Base-by-base conservation (phyloP, 2,797 vertebrate species). In the Enteromius treurensis region DNA sequence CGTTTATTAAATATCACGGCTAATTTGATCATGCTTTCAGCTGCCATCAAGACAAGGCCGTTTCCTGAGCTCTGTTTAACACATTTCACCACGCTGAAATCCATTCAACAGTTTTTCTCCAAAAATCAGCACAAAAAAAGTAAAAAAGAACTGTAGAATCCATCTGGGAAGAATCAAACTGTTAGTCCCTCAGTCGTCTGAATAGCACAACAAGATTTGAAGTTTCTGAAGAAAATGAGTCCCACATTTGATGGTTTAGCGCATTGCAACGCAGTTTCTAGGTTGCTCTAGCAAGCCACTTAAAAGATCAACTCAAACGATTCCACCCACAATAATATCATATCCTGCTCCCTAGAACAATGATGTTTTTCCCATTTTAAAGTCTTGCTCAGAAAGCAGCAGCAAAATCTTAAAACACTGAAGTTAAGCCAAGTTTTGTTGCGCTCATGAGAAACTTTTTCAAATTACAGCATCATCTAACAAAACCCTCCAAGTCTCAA, bases 1-100 rank as follows among this genome's bases (percentile, higher is more conserved):
- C 6, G 3, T 55, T 75, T 55, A 75, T 75, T 75, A 55, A 55
- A 75, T 15, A 55, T 55, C 49, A 74, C 34, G 49, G 49, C 47
- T 74, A 74, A 74, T 74, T 53, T 74, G 29, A 74, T 53, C 3
- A 34, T 34, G 71, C 10, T 53, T 74, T 74, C 47, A 74, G 47
- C 19, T 55, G 71, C 19, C 71, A 34, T 74, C 5, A 53, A 53
- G 47, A n/a, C 47, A 45, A 45, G 32, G 17, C 29, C 34, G 47
- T 14, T 53, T 53, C 49, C 29, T 51, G 47, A 37, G 19, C 17
- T 37, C 32, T 74, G 70, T 34, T 74, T 53, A 74, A 71, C 69
- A 49, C 45, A 29, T 49, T 71, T 49, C 2, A 49, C 23, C 4
- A 71, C 4, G 14, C 69, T 32, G 17, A 71, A 73, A 73, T 26